phyloP scores from a whole-genome alignment of 2,113 vertebrate genomes.

The Thamnophis sirtalis region DNA sequence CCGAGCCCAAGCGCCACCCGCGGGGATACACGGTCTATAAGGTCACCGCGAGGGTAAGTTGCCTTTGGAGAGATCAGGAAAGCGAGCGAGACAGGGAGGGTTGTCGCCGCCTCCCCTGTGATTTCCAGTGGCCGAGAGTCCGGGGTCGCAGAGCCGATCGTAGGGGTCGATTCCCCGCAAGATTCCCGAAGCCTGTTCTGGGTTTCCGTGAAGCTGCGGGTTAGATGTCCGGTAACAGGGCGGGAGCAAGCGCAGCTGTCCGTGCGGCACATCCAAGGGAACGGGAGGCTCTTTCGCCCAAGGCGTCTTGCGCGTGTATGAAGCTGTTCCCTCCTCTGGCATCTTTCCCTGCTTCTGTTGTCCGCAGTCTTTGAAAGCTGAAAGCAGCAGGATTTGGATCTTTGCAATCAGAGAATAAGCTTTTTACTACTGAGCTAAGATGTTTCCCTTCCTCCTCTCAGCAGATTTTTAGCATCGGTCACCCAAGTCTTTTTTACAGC shows the following conservation, averaged over 20 bases:
- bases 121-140: background rate
- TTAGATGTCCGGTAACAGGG: background rate
- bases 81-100: background rate
- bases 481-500: background rate
- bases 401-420: background rate
- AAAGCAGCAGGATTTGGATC: background rate
- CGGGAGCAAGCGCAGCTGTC: background rate
- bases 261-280: background rate
- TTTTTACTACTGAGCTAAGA: background rate
- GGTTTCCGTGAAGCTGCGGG: background rate
- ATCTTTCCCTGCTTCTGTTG: background rate
- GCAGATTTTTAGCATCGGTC: background rate
- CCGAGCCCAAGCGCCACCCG: constrained; percentile 86
- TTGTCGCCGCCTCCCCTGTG: background rate
- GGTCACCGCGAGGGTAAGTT: constrained; percentile 93
- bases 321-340: background rate
- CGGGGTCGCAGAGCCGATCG: background rate
- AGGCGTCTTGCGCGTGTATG: background rate
- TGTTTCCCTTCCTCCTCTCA: background rate
- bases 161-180: background rate
- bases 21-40: constrained; percentile 94
- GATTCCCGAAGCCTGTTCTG: background rate
- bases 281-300: background rate
- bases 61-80: background rate
- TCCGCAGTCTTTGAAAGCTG: background rate